Conservation (phyloP, 64 coral and sea anemone species). For the Pachyseris speciosa region DNA sequence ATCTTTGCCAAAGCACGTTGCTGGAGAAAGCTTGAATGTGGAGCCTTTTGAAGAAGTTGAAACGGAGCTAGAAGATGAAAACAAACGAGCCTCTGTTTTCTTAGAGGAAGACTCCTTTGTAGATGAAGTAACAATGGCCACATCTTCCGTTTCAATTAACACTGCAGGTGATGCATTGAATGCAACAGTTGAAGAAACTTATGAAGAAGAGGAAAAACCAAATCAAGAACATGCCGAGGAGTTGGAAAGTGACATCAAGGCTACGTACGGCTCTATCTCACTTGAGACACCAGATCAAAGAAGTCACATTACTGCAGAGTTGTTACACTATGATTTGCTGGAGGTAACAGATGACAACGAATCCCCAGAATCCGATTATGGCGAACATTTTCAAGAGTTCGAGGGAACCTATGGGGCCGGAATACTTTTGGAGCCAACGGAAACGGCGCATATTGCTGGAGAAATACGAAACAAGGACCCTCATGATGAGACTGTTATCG, state of each 20-base stretch:
- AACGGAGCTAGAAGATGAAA: neutral
- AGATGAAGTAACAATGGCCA: neutral
- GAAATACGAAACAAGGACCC: neutral
- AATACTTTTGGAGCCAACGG: neutral
- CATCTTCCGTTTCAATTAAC: neutral
- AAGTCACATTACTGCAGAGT: neutral
- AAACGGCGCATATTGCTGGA: neutral
- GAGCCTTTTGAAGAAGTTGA: neutral
- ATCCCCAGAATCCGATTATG: slow-evolving; percentile 14
- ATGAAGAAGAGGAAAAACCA: neutral
- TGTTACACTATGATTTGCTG: neutral
- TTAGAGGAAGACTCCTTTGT: neutral
- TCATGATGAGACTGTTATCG: neutral
- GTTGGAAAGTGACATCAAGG: neutral
- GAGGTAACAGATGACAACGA: slow-evolving; percentile 10
- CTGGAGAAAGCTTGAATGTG: neutral
- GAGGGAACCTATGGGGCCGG: neutral
- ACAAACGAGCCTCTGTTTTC: neutral
- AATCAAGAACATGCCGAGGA: neutral
- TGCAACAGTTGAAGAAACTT: neutral
- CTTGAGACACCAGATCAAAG: neutral
- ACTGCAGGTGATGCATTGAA: neutral
- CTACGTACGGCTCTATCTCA: neutral
- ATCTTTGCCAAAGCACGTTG: neutral
- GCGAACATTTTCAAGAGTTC: slow-evolving; percentile 23